Conservation (phyloP, 2,113 vertebrate species). For the Nymphicus hollandicus region DNA sequence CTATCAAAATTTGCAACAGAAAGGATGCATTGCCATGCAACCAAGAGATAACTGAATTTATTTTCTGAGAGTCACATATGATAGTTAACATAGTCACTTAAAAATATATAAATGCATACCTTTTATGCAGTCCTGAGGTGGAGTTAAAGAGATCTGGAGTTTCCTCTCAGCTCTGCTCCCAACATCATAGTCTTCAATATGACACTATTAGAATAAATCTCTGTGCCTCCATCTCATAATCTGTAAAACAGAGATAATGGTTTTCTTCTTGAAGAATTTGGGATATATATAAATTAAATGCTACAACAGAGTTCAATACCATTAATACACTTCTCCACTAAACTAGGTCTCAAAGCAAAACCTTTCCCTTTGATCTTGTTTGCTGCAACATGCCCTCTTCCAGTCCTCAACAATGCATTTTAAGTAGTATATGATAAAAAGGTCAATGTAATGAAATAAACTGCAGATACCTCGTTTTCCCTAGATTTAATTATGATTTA, state of each 20-base stretch:
- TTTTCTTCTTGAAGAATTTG: not conserved
- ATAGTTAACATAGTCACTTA: not conserved
- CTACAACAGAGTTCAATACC: not conserved
- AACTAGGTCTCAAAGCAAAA: not conserved
- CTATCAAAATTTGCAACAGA: not conserved
- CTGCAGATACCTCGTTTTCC: conserved; percentile 16
- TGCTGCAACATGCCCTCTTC: not conserved
- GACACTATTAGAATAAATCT: not conserved
- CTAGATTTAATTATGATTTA: conserved; percentile 30
- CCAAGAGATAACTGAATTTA: not conserved
- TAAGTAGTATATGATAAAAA: not conserved
- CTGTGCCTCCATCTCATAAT: not conserved
- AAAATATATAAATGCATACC: not conserved
- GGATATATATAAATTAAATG: not conserved
- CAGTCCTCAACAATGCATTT: not conserved
- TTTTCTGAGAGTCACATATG: not conserved
- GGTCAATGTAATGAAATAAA: conserved; percentile 4
- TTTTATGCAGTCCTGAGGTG: not conserved
- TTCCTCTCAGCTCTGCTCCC: not conserved
- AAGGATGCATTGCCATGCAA: not conserved
- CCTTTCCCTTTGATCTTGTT: not conserved
- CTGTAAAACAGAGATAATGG: not conserved
- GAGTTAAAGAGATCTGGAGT: not conserved
- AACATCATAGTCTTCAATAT: not conserved
- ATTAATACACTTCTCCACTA: not conserved